phyloP scores from a whole-genome alignment of 2,797 vertebrate genomes.

The Epinephelus coioides region DNA sequence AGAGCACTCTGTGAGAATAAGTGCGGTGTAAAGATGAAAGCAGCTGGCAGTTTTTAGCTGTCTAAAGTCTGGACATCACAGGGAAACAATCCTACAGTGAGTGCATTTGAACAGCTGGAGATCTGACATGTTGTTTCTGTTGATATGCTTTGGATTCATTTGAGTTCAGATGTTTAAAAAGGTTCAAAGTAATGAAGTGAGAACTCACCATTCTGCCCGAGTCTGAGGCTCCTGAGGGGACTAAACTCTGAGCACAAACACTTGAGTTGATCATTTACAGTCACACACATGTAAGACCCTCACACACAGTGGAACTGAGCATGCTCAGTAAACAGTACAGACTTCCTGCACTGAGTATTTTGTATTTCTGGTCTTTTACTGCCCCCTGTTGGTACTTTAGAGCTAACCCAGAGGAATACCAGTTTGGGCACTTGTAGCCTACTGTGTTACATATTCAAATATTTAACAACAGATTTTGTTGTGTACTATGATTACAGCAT shows the following conservation, averaged over 20 bases:
- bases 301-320: neutral
- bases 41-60: neutral
- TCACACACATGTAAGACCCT: neutral
- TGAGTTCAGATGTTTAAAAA: neutral
- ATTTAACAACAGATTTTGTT: neutral
- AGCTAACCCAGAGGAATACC: neutral
- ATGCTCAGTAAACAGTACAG: constrained; percentile 13
- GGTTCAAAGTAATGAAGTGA: neutral
- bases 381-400: constrained; percentile 37
- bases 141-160: neutral
- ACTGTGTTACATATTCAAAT: neutral
- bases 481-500: neutral
- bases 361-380: constrained; percentile 34
- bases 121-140: neutral
- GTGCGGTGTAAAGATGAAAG: neutral
- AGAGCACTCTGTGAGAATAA: neutral
- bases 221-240: neutral
- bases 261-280: constrained; percentile 3
- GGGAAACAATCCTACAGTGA: neutral
- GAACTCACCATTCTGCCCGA: constrained; percentile 55
- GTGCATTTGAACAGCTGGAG: neutral
- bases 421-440: neutral
- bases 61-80: neutral
- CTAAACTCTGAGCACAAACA: neutral
- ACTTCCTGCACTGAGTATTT: neutral